Conservation (phyloP, 1,140 invertebrate species). For the Pemphigus obesinymphae region DNA sequence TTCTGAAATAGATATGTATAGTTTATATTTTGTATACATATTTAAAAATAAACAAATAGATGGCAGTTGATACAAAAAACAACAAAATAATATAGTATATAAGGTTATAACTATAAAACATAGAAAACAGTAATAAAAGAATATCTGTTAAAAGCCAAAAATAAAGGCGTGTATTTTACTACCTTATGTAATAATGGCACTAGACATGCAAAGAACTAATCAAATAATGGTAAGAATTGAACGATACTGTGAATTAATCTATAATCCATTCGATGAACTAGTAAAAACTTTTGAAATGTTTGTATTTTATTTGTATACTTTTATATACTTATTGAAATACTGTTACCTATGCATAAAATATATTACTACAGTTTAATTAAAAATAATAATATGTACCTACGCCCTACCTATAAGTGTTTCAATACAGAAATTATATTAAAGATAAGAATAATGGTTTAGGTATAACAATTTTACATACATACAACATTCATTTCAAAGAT, state of each 20-base stretch:
- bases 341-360: not conserved
- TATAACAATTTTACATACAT: not conserved
- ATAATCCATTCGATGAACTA: not conserved
- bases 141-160: constrained; percentile 28
- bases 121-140: constrained; percentile 6
- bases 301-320: not conserved
- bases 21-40: not conserved
- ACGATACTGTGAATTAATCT: constrained; percentile 34
- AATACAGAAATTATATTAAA: not conserved
- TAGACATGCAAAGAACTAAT: constrained; percentile 41
- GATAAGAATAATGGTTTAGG: not conserved
- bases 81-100: not conserved
- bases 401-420: not conserved
- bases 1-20: too few species aligned
- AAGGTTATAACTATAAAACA: not conserved
- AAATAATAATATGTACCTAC: too few species aligned
- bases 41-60: not conserved
- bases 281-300: not conserved
- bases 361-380: not conserved
- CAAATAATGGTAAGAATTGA: constrained; percentile 32
- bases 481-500: too few species aligned
- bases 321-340: not conserved
- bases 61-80: not conserved
- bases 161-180: constrained; percentile 23
- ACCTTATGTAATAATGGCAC: constrained; percentile 23